A percentile compares a stretch with the other conserved stretches of the same genome.
Evolutionary conservation across 2,888 invertebrate species (phyloP).

Genomic region (Tenthredo notha): DNA sequence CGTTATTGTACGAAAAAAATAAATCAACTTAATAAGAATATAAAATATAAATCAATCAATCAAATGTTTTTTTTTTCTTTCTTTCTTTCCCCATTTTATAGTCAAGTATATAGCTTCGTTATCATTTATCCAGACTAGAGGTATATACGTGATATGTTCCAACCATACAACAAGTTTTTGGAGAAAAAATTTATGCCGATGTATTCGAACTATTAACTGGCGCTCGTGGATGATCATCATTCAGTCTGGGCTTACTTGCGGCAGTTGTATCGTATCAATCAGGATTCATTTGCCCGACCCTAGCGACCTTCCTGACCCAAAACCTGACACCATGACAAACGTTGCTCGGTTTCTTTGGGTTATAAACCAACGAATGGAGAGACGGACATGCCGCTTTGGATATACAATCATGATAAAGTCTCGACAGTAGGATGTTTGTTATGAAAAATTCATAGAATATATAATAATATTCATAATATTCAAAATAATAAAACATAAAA

Average conservation of each 20-base stretch:
- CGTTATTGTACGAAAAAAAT: background rate
- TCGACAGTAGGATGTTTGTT: background rate
- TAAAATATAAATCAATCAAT: background rate
- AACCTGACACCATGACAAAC: constrained; percentile 34
- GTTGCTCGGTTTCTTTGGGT: constrained; percentile 25
- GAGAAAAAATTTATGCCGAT: background rate
- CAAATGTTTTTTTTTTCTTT: too few relatives aligned
- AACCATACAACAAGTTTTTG: too few relatives aligned
- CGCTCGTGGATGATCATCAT: constrained; percentile 37
- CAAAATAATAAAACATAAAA: background rate
- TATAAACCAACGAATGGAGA: background rate
- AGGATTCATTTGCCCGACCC: constrained; percentile 40
- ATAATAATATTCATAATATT: background rate
- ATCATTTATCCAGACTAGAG: background rate
- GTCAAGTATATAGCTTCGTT: background rate
- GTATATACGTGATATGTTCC: too few relatives aligned
- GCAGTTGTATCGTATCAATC: constrained; percentile 37
- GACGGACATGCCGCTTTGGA: background rate
- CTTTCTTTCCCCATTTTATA: too few relatives aligned
- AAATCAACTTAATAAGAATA: background rate
- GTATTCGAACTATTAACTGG: constrained; percentile 22
- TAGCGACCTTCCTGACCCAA: constrained; percentile 39
- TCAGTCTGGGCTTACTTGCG: constrained; percentile 39
- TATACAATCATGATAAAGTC: constrained; percentile 8
- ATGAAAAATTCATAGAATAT: background rate